Evolutionary conservation across 2,797 vertebrate genomes (phyloP).

Genomic region (Craterocephalus amniculus): DNA sequence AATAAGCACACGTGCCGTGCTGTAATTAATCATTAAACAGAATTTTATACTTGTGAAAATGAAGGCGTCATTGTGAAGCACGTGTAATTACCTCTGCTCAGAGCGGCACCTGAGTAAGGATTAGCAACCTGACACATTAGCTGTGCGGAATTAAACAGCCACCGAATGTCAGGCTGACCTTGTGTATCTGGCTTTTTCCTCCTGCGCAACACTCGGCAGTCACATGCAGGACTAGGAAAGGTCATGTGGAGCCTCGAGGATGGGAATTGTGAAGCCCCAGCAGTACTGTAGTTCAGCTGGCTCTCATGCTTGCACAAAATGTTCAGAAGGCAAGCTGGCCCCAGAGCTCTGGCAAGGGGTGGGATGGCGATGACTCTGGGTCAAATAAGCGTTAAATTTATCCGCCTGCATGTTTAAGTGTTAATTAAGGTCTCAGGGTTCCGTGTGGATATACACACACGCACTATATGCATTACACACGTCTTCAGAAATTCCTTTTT

Average conservation of each 20-base stretch:
- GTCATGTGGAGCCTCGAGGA: constrained; percentile 43
- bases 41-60: constrained; percentile 6
- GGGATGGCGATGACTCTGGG: constrained; percentile 49
- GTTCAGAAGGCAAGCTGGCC: constrained; percentile 31
- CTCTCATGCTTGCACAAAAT: constrained; percentile 36
- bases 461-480: constrained; percentile 19
- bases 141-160: constrained; percentile 46
- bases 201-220: constrained; percentile 21
- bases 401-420: constrained; percentile 43
- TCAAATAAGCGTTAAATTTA: constrained; percentile 54
- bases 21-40: not conserved
- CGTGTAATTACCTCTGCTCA: constrained; percentile 8
- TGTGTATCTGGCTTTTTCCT: constrained; percentile 23
- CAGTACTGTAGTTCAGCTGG: constrained; percentile 56
- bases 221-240: constrained; percentile 47
- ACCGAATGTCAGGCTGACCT: constrained; percentile 46
- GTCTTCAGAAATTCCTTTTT: constrained; percentile 10
- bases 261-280: constrained; percentile 52
- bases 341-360: constrained; percentile 22
- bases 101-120: constrained; percentile 21
- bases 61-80: constrained; percentile 5
- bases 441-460: constrained; percentile 2
- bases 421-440: constrained; percentile 55
- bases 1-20: not conserved
- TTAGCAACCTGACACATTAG: constrained; percentile 10